These are phyloP conservation scores for Xanthorhoe spadicearia DNA, from an alignment of 2,888 invertebrate genomes.

Conservation along the genomic window DNA sequence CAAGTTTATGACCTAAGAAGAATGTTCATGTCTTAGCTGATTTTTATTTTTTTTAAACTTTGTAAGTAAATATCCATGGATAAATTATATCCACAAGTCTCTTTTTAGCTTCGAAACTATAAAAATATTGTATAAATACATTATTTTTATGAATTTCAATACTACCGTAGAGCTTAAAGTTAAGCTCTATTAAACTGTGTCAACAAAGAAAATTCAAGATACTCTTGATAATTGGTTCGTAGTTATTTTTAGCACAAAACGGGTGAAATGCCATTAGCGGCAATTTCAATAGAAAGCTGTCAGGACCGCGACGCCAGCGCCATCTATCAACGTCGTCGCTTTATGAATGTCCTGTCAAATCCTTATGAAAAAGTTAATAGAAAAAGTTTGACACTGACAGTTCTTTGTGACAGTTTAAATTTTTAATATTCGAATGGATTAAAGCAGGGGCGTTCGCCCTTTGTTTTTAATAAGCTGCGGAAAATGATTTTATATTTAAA, in stretches of 20 bases:
- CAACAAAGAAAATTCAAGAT: neutral
- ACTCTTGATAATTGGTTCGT: neutral
- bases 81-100: too few relatives aligned
- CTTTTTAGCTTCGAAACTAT: too few relatives aligned
- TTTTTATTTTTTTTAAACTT: too few relatives aligned
- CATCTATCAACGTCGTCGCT: slow-evolving; percentile 75
- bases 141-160: too few relatives aligned
- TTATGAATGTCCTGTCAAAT: slow-evolving; percentile 81
- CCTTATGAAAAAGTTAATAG: slow-evolving; percentile 81
- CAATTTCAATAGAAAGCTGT: slow-evolving; percentile 42
- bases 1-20: too few relatives aligned
- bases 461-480: slow-evolving; percentile 37
- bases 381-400: slow-evolving; percentile 80
- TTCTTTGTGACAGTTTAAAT: slow-evolving; percentile 69
- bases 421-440: slow-evolving; percentile 69
- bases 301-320: slow-evolving; percentile 43
- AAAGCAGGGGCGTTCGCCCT: slow-evolving; percentile 47
- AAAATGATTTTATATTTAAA: slow-evolving; percentile 7
- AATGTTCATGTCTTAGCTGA: too few relatives aligned
- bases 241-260: slow-evolving; percentile 32
- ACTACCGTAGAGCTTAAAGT: too few relatives aligned
- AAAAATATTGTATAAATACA: too few relatives aligned
- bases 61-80: too few relatives aligned
- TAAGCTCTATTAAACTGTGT: too few relatives aligned
- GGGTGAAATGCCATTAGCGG: slow-evolving; percentile 44